Percentiles rank a stretch among this genome's conserved stretches.
Conservation (phyloP, 1,140 invertebrate species). For the Drosophila ogumai region DNA sequence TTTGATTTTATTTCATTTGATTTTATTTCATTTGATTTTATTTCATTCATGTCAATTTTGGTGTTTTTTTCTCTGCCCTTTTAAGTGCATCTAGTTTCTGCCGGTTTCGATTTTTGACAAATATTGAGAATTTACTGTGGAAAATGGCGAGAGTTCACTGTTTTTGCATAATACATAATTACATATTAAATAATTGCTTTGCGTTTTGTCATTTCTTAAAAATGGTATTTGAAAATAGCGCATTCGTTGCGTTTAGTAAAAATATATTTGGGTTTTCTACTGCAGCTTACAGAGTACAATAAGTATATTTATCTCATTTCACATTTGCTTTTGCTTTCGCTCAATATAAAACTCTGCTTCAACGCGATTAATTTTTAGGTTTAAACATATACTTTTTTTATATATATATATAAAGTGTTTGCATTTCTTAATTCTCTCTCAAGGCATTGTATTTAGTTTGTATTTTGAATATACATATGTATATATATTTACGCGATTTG, state of each 20-base stretch:
- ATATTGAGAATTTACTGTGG: conserved; percentile 40
- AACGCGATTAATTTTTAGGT: conserved; percentile 53
- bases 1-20: conserved; percentile 60
- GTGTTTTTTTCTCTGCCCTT: conserved; percentile 40
- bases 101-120: conserved; percentile 31
- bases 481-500: conserved; percentile 42
- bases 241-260: conserved; percentile 78
- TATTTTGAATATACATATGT: conserved; percentile 35
- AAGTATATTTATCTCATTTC: conserved; percentile 54
- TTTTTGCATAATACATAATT: conserved; percentile 71
- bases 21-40: conserved; percentile 3
- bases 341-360: conserved; percentile 52
- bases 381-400: conserved; percentile 51
- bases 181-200: conserved; percentile 83
- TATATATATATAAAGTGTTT: conserved; percentile 64
- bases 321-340: conserved; percentile 55
- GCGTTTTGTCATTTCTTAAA: conserved; percentile 76
- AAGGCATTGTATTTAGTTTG: conserved; percentile 75
- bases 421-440: conserved; percentile 73
- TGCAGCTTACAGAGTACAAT: conserved; percentile 65
- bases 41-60: conserved; percentile 70
- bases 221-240: conserved; percentile 81
- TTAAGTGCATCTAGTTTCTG: conserved; percentile 52
- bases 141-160: conserved; percentile 36
- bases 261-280: conserved; percentile 81